Base-by-base conservation (phyloP, 2,113 vertebrate species). In the Actenoides hombroni region DNA sequence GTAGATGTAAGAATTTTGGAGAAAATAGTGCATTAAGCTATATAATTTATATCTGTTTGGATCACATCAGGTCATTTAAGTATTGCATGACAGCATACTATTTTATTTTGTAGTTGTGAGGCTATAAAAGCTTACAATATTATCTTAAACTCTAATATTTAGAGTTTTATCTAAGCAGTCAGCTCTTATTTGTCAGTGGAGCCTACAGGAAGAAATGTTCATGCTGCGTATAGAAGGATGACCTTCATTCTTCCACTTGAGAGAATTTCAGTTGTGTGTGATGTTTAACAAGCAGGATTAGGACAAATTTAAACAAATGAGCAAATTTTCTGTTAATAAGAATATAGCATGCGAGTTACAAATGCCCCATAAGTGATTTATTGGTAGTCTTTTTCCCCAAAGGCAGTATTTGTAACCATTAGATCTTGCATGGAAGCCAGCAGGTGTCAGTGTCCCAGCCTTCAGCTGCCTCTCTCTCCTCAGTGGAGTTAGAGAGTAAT, bases 381-480 rank as follows among this genome's bases (percentile, higher is more conserved):
- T 8, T 29, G 1, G 13, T n/a, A 16, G 40, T 44, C n/a, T 60
- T 63, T 44, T 33, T 9, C 13, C 31, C 70, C 7, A 10, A 4
- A 48, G 74, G 35, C 28, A 13, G 16, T 16, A 2, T 37, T 40
- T 56, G 16, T 33, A 13, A 12, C 7, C 16, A 56, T 21, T 33
- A 12, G 16, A 6, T 11, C 68, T 37, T 61, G 46, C 64, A 19
- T 8, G 56, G 24, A 28, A 88, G 59, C 95, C 96, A 28, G 86
- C 89, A 97, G 96, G 60, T 96, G 96, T 95, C 96, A 95, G 88
- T 68, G 23, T 89, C 69, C 46, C 75, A 26, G 64, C 24, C 67
- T 1, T 39, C 83, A 37, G 83, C 59, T 53, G 42, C 64, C 25
- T 44, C n/a, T 4, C 4, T 5, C 48, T 75, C 11, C 11, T 61